These are phyloP conservation scores for Actenoides lindsayi DNA, from an alignment of 2,113 vertebrate species.

Conservation along the genomic window DNA sequence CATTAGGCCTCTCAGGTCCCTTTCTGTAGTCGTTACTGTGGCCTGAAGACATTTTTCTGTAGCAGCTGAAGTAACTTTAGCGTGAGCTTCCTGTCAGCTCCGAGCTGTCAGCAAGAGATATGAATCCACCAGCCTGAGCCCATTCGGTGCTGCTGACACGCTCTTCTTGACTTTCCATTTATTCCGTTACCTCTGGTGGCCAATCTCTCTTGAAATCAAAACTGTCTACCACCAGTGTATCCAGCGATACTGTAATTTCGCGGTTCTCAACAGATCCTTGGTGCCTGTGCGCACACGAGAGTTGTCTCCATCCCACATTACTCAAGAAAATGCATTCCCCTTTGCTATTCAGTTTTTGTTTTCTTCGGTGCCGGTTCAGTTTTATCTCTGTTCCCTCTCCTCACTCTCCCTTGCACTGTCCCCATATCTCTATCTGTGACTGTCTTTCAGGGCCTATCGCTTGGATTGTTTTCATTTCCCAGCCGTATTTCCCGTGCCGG, in stretches of 20 bases:
- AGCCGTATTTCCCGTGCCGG: neutral
- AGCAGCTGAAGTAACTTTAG: constrained; percentile 14
- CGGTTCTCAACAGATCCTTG: neutral
- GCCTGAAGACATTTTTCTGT: constrained; percentile 32
- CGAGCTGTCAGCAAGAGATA: constrained; percentile 37
- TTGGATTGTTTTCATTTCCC: neutral
- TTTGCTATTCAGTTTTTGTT: neutral
- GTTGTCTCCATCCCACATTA: neutral
- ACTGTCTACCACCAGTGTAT: neutral
- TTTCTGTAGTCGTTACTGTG: constrained; percentile 14
- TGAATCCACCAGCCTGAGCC: neutral
- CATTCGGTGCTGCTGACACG: neutral
- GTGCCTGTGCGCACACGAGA: fast-evolving
- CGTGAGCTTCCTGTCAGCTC: constrained; percentile 38
- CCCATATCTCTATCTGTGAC: neutral
- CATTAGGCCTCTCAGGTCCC: neutral
- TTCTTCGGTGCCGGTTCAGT: neutral
- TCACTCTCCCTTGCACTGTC: fast-evolving
- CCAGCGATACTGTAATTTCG: neutral
- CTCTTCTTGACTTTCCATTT: constrained; percentile 48
- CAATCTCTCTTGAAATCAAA: constrained; percentile 37
- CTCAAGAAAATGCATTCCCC: neutral
- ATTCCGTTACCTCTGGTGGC: constrained; percentile 50
- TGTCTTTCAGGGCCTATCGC: neutral
- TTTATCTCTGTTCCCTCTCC: constrained; percentile 27